Base-by-base conservation (phyloP, 2,113 vertebrate genomes). In the Syngnathus scovelli region DNA sequence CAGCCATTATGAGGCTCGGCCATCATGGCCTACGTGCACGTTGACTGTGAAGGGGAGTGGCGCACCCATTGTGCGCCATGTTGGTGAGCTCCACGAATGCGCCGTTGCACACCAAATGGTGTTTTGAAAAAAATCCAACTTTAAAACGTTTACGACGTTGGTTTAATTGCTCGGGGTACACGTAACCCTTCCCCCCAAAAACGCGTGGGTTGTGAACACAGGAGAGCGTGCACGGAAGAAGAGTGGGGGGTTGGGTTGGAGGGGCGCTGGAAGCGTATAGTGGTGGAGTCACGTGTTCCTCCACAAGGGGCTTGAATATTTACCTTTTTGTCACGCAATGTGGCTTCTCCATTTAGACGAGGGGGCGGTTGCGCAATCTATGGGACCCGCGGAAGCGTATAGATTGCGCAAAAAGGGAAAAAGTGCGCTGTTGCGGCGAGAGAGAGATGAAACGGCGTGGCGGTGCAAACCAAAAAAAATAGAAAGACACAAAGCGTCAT, bases 241-340 rank as follows among this genome's bases (percentile, higher is more conserved):
- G 55, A 36, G 55, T 16, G 52, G 71, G 79, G 82, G 71, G 76
- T 55, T 21, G 70, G 69, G 77, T 48, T 48, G 44, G 44, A 48
- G 58, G 71, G 65, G 59, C 41, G 72, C 76, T 83, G 77, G 65
- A 76, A 80, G 74, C 73, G 71, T 81, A 71, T 83, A 79, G 78
- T 83, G 27, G 86, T 77, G 59, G 67, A 75, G 77, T 90, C 86
- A 91, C 89, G 88, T 91, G 87, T 68, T 83, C 67, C 65, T 74
- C 68, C 83, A 71, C 78, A 81, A 83, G 75, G 75, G 79, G 78
- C 76, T 79, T 89, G 87, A 83, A 89, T 89, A 87, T 87, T 87
- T 88, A 89, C 86, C 86, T 88, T 86, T 74, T 82, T 80, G 83
- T 88, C 87, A 91, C 85, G 86, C 88, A 84, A 87, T 74, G 72